phyloP scores from a whole-genome alignment of 1,140 invertebrate species.

The Cheumatopsyche charites region DNA sequence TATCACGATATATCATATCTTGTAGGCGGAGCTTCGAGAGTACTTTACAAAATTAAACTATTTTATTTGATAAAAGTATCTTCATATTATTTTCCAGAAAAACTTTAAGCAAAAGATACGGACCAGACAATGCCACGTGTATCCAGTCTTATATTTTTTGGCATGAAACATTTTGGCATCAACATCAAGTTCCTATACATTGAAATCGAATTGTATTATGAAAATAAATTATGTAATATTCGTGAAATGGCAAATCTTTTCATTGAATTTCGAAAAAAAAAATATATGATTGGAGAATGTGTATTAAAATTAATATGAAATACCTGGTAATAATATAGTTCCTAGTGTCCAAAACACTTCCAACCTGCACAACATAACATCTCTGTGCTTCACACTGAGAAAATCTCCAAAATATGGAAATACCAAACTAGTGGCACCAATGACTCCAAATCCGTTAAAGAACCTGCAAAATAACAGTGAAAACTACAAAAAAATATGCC shows the following conservation, averaged over 20 bases:
- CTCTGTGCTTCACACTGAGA: slow-evolving; percentile 61
- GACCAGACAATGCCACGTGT: not conserved
- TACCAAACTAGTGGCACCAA: slow-evolving; percentile 63
- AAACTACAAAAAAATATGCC: slow-evolving; percentile 54
- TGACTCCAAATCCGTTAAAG: slow-evolving; percentile 68
- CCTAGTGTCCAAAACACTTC: slow-evolving; percentile 68
- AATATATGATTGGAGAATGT: too few species aligned
- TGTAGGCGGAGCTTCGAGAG: too few species aligned
- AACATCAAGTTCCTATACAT: not conserved
- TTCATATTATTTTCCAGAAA: too few species aligned
- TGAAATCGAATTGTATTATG: not conserved
- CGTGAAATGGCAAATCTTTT: too few species aligned
- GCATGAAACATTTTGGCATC: not conserved
- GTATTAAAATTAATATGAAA: too few species aligned
- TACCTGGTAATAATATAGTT: slow-evolving; percentile 63
- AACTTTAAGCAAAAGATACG: too few species aligned
- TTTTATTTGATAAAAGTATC: too few species aligned
- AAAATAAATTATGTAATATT: too few species aligned
- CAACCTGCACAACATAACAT: slow-evolving; percentile 63
- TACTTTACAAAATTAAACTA: too few species aligned
- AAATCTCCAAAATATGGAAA: slow-evolving; percentile 68
- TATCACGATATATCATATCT: too few species aligned
- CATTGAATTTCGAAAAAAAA: too few species aligned
- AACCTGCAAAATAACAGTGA: slow-evolving; percentile 62
- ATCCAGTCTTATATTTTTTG: not conserved